Evolutionary conservation across 1,140 invertebrate genomes (phyloP), one percentile per base, ranked within the genome.

Genomic region (Platyura marginata): DNA sequence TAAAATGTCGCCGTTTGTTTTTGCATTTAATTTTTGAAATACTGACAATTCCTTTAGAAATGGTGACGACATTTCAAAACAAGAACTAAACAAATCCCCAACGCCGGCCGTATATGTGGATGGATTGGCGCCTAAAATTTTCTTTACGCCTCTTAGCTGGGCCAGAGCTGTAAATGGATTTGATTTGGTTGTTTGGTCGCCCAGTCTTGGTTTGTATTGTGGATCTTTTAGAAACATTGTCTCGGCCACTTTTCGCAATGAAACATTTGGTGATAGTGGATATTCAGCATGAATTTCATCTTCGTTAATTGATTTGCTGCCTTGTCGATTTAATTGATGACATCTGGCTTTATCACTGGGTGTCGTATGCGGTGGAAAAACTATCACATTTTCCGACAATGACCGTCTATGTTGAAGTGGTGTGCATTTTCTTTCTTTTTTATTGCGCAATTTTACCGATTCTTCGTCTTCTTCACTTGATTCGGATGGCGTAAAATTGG

Each of bases 151-250:
- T 5, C 73, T 63, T 45, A 75, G 69, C 44, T 74, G 70, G 5
- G 67, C 69, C 10, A 81, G 58, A 2, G 74, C 68, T 36, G 78
- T 72, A 55, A 84, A 82, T 13, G 80, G 79, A 62, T 84, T 82
- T 9, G 57, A 53, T 42, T 63, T 61, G 8, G 51, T 57, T 21
- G 59, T 58, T 46, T 60, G 60, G 45, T 57, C 61, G 33, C 67
- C 70, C 13, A 66, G 72, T 52, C 68, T 70, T 4, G 73, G 75
- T 50, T 73, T 72, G 51, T 83, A 83, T 51, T 86, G 78, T 23
- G 80, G 77, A 64, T 89, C 83, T 50, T 80, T 71, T 36, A 76
- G 68, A 51, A 79, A 79, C 70, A 86, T 85, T n/a, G 77, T 72
- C 58, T 83, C 79, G 19, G 78, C 80, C 1, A 83, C 67, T 44